Percentiles rank a stretch among this genome's conserved stretches.
Evolutionary conservation across 1,140 invertebrate genomes (phyloP).

Genomic region (Micrasema longulum): DNA sequence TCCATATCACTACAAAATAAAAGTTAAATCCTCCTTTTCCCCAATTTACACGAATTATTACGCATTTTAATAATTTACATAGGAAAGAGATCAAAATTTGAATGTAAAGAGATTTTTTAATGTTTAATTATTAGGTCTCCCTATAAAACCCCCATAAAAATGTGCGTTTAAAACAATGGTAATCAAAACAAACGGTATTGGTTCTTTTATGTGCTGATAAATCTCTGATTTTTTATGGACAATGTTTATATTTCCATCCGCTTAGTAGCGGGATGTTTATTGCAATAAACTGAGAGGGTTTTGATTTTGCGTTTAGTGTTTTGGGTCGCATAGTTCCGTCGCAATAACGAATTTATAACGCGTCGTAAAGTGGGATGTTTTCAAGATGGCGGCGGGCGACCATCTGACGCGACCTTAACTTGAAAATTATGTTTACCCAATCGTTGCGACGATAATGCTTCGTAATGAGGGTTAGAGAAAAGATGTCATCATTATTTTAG

Average conservation of each 20-base stretch:
- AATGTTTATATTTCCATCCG: constrained; percentile 36
- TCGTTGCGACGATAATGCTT: constrained; percentile 8
- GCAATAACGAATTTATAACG: constrained; percentile 30
- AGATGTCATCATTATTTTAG: too few relatives aligned
- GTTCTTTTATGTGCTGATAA: constrained; percentile 29
- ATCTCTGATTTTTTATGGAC: constrained; percentile 12
- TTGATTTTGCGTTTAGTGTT: constrained; percentile 32
- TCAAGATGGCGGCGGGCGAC: constrained; percentile 17
- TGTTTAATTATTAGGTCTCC: too few relatives aligned
- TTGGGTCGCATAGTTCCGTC: constrained; percentile 1
- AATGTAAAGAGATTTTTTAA: too few relatives aligned
- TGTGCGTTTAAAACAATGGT: not conserved
- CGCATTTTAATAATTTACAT: too few relatives aligned
- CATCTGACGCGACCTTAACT: not conserved
- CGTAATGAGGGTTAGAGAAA: not conserved
- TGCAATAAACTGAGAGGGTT: constrained; percentile 2
- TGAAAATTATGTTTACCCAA: constrained; percentile 6
- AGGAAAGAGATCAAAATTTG: too few relatives aligned
- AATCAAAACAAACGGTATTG: constrained; percentile 23
- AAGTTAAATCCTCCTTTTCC: too few relatives aligned
- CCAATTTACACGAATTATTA: too few relatives aligned
- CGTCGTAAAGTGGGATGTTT: constrained; percentile 23
- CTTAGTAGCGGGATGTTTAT: constrained; percentile 14
- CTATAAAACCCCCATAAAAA: too few relatives aligned
- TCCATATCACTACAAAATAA: too few relatives aligned